Percentiles rank a stretch among this genome's conserved stretches.
These are phyloP conservation scores for Nerophis lumbriciformis DNA, from an alignment of 2,113 vertebrate species.

Conservation along the genomic window DNA sequence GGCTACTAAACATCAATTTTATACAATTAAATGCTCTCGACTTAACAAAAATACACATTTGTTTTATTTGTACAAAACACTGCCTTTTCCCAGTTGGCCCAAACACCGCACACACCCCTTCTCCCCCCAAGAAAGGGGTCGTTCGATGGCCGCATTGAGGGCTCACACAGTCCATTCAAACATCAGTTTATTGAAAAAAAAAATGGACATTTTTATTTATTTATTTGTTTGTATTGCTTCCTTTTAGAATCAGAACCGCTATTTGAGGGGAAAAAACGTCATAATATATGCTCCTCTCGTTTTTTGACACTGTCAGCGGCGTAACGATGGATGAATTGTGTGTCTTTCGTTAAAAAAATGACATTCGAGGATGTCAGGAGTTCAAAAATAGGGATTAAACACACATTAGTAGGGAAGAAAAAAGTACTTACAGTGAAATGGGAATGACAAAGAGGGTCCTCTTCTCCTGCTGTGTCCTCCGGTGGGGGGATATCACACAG, in stretches of 20 bases:
- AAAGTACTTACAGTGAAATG: slow-evolving; percentile 48
- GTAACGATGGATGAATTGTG: not conserved
- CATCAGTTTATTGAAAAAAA: not conserved
- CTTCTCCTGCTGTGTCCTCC: slow-evolving; percentile 27
- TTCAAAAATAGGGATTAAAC: not conserved
- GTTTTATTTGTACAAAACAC: not conserved
- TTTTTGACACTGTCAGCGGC: not conserved
- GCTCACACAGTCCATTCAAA: slow-evolving; percentile 13
- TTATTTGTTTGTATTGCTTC: not conserved
- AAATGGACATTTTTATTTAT: too few species aligned
- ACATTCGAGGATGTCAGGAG: not conserved
- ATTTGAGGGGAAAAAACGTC: not conserved
- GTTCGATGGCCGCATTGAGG: slow-evolving; percentile 51
- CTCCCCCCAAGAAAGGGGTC: slow-evolving; percentile 30
- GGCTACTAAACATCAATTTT: not conserved
- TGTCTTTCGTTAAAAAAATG: not conserved
- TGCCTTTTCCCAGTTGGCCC: slow-evolving; percentile 33
- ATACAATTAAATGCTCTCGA: not conserved
- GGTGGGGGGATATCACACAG: slow-evolving; percentile 17
- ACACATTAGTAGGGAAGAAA: not conserved
- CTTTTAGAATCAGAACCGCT: not conserved
- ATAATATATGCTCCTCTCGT: not conserved
- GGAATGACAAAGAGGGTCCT: slow-evolving; percentile 50
- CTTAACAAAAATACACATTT: too few species aligned
- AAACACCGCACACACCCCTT: slow-evolving; percentile 45